These are phyloP conservation scores for Dasyornis broadbenti DNA, from an alignment of 2,113 vertebrate species.

Conservation along the genomic window DNA sequence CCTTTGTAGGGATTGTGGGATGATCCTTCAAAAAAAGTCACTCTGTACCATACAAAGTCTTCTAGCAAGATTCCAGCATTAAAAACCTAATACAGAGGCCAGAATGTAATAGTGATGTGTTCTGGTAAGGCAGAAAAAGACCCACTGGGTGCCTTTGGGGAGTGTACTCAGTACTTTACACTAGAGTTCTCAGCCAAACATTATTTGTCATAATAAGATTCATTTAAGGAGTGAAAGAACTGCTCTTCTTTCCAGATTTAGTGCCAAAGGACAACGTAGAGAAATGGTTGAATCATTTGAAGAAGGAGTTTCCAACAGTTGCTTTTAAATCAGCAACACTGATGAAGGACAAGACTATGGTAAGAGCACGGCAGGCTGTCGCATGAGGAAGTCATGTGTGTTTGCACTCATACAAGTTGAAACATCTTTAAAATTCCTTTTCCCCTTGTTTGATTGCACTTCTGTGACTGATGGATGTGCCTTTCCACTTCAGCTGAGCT, in stretches of 20 bases:
- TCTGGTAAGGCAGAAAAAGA: background rate
- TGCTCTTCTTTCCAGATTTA: constrained; percentile 76
- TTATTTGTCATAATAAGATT: background rate
- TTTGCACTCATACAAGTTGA: background rate
- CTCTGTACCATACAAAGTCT: background rate
- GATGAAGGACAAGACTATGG: constrained; percentile 74
- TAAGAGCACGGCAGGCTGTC: constrained; percentile 16
- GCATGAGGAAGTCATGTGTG: background rate
- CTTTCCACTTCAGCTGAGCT: background rate
- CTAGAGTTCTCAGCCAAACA: background rate
- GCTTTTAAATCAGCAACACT: constrained; percentile 85
- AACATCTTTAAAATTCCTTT: background rate
- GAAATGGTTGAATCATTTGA: constrained; percentile 84
- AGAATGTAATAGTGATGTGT: background rate
- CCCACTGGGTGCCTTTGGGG: background rate
- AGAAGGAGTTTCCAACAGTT: constrained; percentile 84
- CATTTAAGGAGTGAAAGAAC: background rate
- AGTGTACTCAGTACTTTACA: background rate
- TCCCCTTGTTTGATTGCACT: background rate
- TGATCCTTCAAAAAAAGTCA: background rate
- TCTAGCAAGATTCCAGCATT: background rate
- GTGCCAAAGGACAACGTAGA: constrained; percentile 85
- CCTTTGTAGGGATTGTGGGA: background rate
- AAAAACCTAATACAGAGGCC: background rate
- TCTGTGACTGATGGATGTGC: background rate